phyloP scores from a whole-genome alignment of 2,797 vertebrate genomes.

The Acrossocheilus fasciatus region DNA sequence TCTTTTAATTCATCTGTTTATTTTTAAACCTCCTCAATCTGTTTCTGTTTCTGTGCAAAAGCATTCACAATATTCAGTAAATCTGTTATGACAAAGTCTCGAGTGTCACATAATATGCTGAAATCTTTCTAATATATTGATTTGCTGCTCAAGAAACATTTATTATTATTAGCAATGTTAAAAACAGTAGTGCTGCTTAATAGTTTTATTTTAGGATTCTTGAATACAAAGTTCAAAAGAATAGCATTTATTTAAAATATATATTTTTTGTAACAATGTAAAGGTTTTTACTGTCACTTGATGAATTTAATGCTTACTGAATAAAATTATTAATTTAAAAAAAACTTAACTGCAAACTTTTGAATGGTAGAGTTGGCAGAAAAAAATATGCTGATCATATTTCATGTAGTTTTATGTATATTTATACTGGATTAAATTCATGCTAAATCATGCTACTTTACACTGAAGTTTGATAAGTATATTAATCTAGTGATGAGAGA shows the following conservation, averaged over 20 bases:
- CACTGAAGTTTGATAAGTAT: conserved; percentile 15
- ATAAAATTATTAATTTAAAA: not conserved
- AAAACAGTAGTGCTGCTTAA: not conserved
- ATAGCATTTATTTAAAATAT: not conserved
- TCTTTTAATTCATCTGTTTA: not conserved
- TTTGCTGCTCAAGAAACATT: not conserved
- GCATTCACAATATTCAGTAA: not conserved
- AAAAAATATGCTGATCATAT: not conserved
- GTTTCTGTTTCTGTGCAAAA: not conserved
- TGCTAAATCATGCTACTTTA: not conserved
- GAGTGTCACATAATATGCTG: not conserved
- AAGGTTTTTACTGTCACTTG: not conserved
- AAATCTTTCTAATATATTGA: not conserved
- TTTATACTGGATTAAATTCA: not conserved
- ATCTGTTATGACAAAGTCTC: not conserved
- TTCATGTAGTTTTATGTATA: not conserved
- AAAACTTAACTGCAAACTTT: not conserved
- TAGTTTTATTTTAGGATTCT: not conserved
- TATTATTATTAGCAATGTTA: not conserved
- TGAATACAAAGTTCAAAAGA: not conserved
- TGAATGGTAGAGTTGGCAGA: not conserved
- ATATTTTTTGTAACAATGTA: not conserved
- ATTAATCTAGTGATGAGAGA: conserved; percentile 37
- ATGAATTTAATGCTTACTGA: not conserved
- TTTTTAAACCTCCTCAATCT: not conserved